A percentile compares a stretch with the other conserved stretches of the same genome.
These are phyloP conservation scores for Petrocephalus schoutedeni DNA, from an alignment of 2,797 vertebrate genomes.

Conservation along the genomic window DNA sequence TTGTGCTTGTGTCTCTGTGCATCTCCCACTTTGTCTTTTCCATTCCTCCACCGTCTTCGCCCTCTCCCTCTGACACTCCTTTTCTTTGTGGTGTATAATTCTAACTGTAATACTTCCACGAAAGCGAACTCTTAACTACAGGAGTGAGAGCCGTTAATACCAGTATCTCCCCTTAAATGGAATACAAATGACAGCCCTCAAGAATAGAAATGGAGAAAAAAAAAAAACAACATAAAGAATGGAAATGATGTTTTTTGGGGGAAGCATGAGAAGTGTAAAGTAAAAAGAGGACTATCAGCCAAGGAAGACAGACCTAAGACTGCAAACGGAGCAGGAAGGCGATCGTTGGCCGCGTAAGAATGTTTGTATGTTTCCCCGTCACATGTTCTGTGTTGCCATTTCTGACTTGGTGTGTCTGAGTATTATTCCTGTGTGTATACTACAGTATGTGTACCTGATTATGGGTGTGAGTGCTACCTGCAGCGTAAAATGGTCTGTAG, in stretches of 20 bases:
- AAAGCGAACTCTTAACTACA: conserved; percentile 34
- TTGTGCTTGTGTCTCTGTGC: conserved; percentile 8
- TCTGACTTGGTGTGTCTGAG: neutral
- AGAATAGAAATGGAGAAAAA: conserved; percentile 50
- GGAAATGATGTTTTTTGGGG: conserved; percentile 30
- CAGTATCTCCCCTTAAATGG: conserved; percentile 40
- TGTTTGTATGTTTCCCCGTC: conserved; percentile 46
- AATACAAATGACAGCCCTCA: conserved; percentile 39
- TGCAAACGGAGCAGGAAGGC: conserved; percentile 45
- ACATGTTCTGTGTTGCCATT: conserved; percentile 34
- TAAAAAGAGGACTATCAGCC: conserved; percentile 54
- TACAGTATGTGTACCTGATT: conserved; percentile 32
- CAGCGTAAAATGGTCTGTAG: conserved; percentile 13
- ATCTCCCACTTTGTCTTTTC: conserved; percentile 21
- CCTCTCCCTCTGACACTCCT: conserved; percentile 21
- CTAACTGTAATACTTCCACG: conserved; percentile 39
- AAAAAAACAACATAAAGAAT: conserved; percentile 35
- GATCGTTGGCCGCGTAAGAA: conserved; percentile 68
- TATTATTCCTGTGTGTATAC: conserved; percentile 21
- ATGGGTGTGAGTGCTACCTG: conserved; percentile 30
- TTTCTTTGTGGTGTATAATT: conserved; percentile 18
- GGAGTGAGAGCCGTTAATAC: conserved; percentile 32
- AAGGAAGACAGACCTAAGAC: conserved; percentile 53
- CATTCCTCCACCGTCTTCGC: neutral
- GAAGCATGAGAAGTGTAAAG: conserved; percentile 34